Evolutionary conservation across 2,888 invertebrate genomes (phyloP), one percentile per base, ranked within the genome.

Genomic region (Netelia virgata): DNA sequence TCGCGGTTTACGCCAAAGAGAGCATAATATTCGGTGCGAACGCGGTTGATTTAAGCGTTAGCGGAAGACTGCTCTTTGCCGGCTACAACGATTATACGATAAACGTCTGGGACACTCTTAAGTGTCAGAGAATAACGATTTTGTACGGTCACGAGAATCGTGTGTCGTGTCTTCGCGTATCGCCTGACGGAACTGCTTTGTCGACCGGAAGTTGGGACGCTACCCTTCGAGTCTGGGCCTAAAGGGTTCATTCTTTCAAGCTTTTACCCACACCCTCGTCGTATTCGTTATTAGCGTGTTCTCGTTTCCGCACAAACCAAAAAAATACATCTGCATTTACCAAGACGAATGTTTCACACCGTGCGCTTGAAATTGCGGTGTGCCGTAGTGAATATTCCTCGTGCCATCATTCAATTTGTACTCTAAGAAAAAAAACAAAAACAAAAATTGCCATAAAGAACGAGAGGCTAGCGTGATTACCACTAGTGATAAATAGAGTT

Each of bases 61-160:
- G 98, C 94, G 97, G 98, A 23, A 97, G 99, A 18, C 95, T 99
- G 87, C 94, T 99, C 89, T 99, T 99, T 95, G 99, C 99, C 89
- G 99, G 99, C 82, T 99, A 99, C 95, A 98, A 98, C 94, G 99
- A 99, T 94, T 99, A 99, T 94, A 99, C 99, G 50, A 98, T 99
- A 75, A 98, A 99, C 94, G 97, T 99, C 50, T 99, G 99, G 99
- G 99, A 99, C 94, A 98, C 98, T 53, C 95, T 99, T 87, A 99
- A 99, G 93, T 98, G 98, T 88, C 96, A 96, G 90, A 96, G 99
- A 86, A 97, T 98, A 69, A 97, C 97, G 92, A 96, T 98, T 89
- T 94, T 99, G 81, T 98, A 98, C 94, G 99, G 98, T 0, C 99
- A 99, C 94, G 99, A 99, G 94, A 99, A 99, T 94, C 95, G 99